Conservation (phyloP, 1,140 invertebrate genomes). For the Polyergus mexicanus region DNA sequence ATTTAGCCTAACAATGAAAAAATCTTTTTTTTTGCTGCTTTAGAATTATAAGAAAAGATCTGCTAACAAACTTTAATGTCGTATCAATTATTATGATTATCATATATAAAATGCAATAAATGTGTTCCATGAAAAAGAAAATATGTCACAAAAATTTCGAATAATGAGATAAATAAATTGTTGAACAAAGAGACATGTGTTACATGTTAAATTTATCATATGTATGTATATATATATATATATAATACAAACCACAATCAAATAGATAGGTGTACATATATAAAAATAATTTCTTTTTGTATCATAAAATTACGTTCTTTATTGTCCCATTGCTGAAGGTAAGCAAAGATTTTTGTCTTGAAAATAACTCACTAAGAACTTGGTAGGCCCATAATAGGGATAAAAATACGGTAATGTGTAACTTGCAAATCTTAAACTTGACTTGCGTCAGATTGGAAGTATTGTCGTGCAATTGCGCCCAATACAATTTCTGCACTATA, state of each 20-base stretch:
- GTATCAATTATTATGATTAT: too few relatives aligned
- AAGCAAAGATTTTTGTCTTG: slow-evolving; percentile 74
- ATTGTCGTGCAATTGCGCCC: slow-evolving; percentile 82
- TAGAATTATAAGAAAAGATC: too few relatives aligned
- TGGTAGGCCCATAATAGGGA: slow-evolving; percentile 55
- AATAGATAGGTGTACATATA: background rate
- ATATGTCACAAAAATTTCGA: too few relatives aligned
- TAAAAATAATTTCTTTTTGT: slow-evolving; percentile 68
- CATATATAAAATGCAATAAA: too few relatives aligned
- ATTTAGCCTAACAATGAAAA: too few relatives aligned
- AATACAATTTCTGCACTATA: slow-evolving; percentile 84
- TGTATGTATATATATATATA: too few relatives aligned
- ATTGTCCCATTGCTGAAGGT: slow-evolving; percentile 82
- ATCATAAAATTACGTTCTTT: slow-evolving; percentile 82
- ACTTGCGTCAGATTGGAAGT: slow-evolving; percentile 79
- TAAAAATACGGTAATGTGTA: slow-evolving; percentile 63
- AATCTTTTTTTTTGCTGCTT: too few relatives aligned
- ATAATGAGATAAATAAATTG: too few relatives aligned
- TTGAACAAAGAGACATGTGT: too few relatives aligned
- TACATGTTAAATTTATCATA: too few relatives aligned
- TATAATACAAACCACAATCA: background rate
- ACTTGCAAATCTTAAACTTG: slow-evolving; percentile 63
- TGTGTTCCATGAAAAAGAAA: too few relatives aligned
- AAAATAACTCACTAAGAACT: slow-evolving; percentile 76
- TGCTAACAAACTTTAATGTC: too few relatives aligned